Evolutionary conservation across 2,113 vertebrate genomes (phyloP).

Genomic region (Nasalis larvatus): DNA sequence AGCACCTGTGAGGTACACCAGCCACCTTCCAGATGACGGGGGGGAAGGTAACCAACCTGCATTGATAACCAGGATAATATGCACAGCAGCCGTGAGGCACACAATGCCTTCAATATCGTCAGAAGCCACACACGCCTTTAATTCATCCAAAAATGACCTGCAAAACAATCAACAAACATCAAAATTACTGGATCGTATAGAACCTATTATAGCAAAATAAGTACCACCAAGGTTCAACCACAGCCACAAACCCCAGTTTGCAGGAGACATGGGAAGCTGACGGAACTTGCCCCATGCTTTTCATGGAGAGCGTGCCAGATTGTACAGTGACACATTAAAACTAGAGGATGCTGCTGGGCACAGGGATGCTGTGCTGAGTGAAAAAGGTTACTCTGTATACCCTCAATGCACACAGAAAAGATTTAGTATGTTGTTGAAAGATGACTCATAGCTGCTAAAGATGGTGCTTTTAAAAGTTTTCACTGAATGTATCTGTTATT

Average conservation of each 20-base stretch:
- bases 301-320: not conserved
- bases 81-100: slow-evolving; percentile 86
- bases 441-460: not conserved
- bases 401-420: not conserved
- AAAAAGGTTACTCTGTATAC: not conserved
- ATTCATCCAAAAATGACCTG: slow-evolving; percentile 91
- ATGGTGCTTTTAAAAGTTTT: not conserved
- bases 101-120: slow-evolving; percentile 88
- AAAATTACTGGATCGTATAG: not conserved
- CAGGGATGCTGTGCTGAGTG: not conserved
- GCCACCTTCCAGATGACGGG: not conserved
- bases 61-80: slow-evolving; percentile 84
- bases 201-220: not conserved
- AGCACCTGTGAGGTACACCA: not conserved
- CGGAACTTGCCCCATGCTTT: not conserved
- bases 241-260: not conserved
- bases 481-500: not conserved
- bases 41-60: slow-evolving; percentile 84
- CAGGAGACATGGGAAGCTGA: not conserved
- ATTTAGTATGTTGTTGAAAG: not conserved
- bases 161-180: slow-evolving; percentile 49
- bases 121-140: slow-evolving; percentile 84
- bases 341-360: not conserved
- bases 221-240: not conserved
- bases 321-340: not conserved